Percentiles rank a stretch among this genome's conserved stretches.
phyloP scores from a whole-genome alignment of 2,797 vertebrate species.

The Carduelis carduelis region DNA sequence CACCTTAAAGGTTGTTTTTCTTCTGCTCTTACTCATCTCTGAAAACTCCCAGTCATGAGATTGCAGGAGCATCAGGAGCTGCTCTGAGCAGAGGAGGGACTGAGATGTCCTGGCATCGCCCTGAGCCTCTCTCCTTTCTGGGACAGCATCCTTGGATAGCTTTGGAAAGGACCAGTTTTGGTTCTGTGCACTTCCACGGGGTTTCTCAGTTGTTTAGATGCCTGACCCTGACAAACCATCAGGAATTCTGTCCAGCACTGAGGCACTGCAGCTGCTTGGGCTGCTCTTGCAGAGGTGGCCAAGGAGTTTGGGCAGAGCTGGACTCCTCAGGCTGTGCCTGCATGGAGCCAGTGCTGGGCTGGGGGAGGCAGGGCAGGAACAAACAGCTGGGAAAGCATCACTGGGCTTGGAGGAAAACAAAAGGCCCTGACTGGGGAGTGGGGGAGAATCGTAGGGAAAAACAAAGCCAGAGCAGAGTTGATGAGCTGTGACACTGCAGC shows the following conservation, averaged over 20 bases:
- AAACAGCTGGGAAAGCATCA: neutral
- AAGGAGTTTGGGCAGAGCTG: neutral
- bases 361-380: neutral
- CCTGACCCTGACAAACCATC: neutral
- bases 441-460: neutral
- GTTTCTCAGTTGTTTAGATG: accelerated
- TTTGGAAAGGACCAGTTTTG: neutral
- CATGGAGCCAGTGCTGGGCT: neutral
- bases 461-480: neutral
- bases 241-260: neutral
- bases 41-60: neutral
- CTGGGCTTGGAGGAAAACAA: neutral
- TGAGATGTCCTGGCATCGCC: neutral
- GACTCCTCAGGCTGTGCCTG: neutral
- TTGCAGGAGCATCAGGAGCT: neutral
- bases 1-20: neutral
- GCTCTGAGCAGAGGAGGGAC: neutral
- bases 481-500: neutral
- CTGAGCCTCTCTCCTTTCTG: neutral
- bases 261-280: neutral
- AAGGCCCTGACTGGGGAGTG: neutral
- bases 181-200: accelerated
- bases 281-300: neutral
- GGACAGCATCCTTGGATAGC: neutral
- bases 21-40: neutral